Base-by-base conservation (phyloP, 2,113 vertebrate genomes). In the Oreochromis niloticus region DNA sequence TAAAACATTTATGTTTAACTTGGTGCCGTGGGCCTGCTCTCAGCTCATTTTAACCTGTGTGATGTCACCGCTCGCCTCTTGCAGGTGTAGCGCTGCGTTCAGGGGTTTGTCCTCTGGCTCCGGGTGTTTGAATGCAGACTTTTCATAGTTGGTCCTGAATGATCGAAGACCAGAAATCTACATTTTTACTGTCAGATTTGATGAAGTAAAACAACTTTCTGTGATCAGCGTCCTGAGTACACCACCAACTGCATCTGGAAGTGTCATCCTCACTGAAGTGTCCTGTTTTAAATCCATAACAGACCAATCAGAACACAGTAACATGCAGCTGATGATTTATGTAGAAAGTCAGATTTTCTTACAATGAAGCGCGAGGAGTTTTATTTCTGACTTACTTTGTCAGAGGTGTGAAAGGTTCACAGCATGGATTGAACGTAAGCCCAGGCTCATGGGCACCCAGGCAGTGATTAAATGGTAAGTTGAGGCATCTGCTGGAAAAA, bases 1-100 rank as follows among this genome's bases (percentile, higher is more conserved):
- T 97, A 97, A 97, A 97, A 96, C 95, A 96, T 96, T 95, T 96
- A 96, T 96, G 96, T 97, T 96, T 93, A 96, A 96, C 95, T 95
- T 94, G 92, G 93, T 46, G 63, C 81, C 0, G 5, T 30, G 84
- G 93, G 87, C 84, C 85, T 85, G 59, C 66, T 17, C 80, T 82
- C 68, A 36, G 39, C 27, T 54, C 27, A 32, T 78, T 78, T n/a
- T 3, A 32, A 50, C 27, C 46, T 32, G 68, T 17, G 68, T 75
- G 71, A 75, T 1, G 43, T 75, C 43, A 3, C 9, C 6, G 14
- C 2, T 73, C 6, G 2, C 68, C 68, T 14, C 27, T 61, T 2
- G 7, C 56, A 32, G 55, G 56, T 59, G 13, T 16, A 2, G 24
- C 4, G 13, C 13, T 59, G 24, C 56, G 13, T 16, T 46, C 13